Evolutionary conservation across 2,113 vertebrate species (phyloP).

Genomic region (Eurypyga helias): DNA sequence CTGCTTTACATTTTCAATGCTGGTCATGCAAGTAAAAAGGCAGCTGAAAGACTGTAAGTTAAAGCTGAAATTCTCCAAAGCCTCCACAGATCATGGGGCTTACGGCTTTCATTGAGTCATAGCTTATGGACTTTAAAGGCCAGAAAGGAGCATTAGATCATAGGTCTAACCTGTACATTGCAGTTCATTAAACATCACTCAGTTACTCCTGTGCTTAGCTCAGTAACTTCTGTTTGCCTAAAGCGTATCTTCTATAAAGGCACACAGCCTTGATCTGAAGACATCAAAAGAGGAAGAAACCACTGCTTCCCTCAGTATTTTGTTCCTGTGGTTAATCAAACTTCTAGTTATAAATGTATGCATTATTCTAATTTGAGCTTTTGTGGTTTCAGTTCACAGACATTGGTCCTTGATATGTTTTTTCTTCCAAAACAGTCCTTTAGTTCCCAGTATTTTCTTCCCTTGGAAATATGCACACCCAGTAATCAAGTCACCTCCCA

Average conservation of each 20-base stretch:
- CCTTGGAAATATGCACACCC: neutral
- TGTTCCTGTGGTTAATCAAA: conserved; percentile 7
- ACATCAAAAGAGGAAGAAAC: neutral
- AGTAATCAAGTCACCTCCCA: neutral
- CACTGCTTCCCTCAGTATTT: neutral
- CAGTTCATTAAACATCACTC: neutral
- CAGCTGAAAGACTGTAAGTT: neutral
- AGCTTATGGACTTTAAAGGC: neutral
- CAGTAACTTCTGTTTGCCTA: neutral
- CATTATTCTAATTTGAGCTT: neutral
- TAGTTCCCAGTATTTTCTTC: neutral
- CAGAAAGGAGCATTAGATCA: neutral
- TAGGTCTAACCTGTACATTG: neutral
- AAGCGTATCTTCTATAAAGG: neutral
- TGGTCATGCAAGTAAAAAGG: neutral
- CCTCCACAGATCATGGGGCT: neutral
- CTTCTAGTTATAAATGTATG: neutral
- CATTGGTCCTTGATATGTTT: neutral
- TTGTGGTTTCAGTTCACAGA: neutral
- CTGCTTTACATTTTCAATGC: neutral
- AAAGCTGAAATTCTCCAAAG: conserved; percentile 3
- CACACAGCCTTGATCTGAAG: neutral
- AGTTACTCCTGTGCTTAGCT: neutral
- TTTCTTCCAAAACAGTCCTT: neutral
- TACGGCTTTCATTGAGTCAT: neutral